Evolutionary conservation across 2,797 vertebrate species (phyloP), one percentile per base, ranked within the genome.

Genomic region (Falco concolor): DNA sequence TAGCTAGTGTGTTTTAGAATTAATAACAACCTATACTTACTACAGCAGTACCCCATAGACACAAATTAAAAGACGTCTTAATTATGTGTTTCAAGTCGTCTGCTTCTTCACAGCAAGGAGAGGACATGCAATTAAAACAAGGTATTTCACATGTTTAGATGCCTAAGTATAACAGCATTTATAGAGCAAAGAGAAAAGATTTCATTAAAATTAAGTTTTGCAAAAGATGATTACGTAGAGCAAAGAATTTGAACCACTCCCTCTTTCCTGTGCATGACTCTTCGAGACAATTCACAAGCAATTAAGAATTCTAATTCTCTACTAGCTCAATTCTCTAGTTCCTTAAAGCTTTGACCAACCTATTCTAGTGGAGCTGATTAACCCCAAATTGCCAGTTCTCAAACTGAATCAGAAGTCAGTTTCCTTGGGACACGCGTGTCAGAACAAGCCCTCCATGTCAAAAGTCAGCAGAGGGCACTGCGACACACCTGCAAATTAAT

Each of bases 401-500:
- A 30, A 8, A 52, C 0, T 68, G 76, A 87, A 90, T 67, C 18
- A 92, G 38, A 76, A 81, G 44, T 36, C 20, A 34, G 23, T 61
- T 65, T 86, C 61, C 74, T 27, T 7, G 8, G 40, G 30, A 87
- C 30, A 30, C 3, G 5, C 25, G 0, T 5, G 53, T 44, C 69
- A 40, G 20, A 63, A 84, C 84, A 93, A 95, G 69, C 4, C 38
- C 60, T 25, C 24, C 67, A 68, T 0, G 1, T 63, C 77, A 78
- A 8, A 95, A 76, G 50, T 88, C 96, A 91, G 63, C 63, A 96
- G 83, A 95, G 54, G 83, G 77, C 94, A 95, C 80, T 76, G 17
- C 6, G 12, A 93, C 67, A 59, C 30, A 56, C 83, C 54, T 40
- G 82, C 77, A 67, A 86, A 90, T 69, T 40, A 42, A 10, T 25